These are phyloP conservation scores for Triplophysa yarkandensis DNA, from an alignment of 2,797 vertebrate genomes.

Conservation along the genomic window DNA sequence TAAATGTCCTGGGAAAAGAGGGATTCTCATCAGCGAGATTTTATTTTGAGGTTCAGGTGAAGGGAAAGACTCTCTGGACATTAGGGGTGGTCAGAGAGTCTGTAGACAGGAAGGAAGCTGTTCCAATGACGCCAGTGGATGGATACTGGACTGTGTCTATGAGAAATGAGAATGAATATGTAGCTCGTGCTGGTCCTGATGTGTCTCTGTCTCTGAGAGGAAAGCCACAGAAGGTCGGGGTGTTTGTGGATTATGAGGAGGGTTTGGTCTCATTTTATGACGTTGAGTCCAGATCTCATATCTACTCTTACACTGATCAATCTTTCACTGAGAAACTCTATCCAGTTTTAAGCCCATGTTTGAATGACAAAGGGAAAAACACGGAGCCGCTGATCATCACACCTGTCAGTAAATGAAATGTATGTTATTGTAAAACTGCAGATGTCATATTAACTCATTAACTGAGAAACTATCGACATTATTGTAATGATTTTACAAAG, in stretches of 20 bases:
- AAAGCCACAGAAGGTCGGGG: conserved; percentile 29
- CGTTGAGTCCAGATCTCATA: no score
- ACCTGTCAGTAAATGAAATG: not conserved
- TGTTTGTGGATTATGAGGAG: no score
- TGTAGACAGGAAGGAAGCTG: not conserved
- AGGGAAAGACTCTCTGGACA: not conserved
- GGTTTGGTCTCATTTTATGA: no score
- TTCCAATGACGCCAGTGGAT: not conserved
- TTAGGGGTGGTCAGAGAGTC: conserved; percentile 30
- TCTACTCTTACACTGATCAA: no score
- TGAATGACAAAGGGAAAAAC: no score
- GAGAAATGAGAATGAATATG: conserved; percentile 23
- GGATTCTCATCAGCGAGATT: not conserved
- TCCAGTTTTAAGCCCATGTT: no score
- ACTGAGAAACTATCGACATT: no score
- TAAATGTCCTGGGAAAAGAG: conserved; percentile 1
- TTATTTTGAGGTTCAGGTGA: conserved; percentile 14
- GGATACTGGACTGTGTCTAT: conserved; percentile 24
- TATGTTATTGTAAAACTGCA: no score
- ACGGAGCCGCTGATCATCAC: not conserved
- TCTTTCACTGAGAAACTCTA: no score
- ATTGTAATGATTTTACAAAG: no score
- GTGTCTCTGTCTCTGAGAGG: conserved; percentile 15
- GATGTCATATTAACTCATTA: no score
- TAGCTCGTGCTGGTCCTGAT: not conserved